Evolutionary conservation across 2,797 vertebrate genomes (phyloP).

Genomic region (Xenentodon cancila): DNA sequence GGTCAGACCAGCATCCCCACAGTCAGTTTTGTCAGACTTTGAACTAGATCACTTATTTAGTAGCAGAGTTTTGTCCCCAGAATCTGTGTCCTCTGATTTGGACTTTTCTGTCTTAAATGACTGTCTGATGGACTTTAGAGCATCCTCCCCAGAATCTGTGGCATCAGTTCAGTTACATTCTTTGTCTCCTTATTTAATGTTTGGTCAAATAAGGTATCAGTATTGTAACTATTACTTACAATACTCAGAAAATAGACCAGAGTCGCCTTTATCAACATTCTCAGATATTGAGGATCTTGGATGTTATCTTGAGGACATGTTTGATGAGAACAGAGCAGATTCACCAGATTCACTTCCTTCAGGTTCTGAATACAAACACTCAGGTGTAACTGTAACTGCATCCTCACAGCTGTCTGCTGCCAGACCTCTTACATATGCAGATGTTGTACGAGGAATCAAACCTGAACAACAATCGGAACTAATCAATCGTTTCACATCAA

Average conservation of each 20-base stretch:
- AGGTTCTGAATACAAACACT: background rate
- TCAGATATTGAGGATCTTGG: conserved; percentile 20
- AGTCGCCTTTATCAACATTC: conserved; percentile 1
- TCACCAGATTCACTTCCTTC: conserved; percentile 12
- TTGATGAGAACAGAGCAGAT: background rate
- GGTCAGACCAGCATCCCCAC: conserved; percentile 1
- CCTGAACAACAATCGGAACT: background rate
- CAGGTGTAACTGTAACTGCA: accelerated
- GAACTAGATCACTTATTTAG: conserved; percentile 8
- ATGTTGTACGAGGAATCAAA: background rate
- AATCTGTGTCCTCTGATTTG: conserved; percentile 31
- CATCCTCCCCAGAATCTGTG: conserved; percentile 20
- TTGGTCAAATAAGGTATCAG: background rate
- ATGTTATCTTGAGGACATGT: background rate
- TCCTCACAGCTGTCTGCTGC: too few relatives aligned
- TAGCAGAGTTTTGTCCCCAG: conserved; percentile 9
- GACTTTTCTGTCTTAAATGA: conserved; percentile 9
- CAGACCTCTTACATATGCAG: conserved; percentile 24
- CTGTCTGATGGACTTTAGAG: conserved; percentile 32
- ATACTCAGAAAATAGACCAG: background rate
- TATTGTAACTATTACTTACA: conserved; percentile 14
- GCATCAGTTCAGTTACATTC: background rate
- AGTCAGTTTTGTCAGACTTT: accelerated
- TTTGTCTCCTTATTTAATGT: too few relatives aligned
- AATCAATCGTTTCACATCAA: accelerated